Percentiles rank a stretch among this genome's conserved stretches.
Evolutionary conservation across 2,113 vertebrate species (phyloP).

Genomic region (Brienomyrus longianalis): DNA sequence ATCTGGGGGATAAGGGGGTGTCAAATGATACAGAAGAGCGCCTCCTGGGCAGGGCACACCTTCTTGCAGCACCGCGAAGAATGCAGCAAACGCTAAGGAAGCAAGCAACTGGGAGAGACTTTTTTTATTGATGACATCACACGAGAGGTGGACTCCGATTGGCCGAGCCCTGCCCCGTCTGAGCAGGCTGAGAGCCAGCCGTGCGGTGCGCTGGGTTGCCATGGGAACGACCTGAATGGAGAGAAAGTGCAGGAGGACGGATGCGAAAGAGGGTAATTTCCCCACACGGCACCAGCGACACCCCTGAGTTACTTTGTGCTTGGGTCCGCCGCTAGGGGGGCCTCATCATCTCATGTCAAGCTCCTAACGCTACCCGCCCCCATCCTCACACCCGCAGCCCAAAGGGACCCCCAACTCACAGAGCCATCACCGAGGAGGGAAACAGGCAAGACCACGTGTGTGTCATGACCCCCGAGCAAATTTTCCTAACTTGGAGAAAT

Average conservation of each 20-base stretch:
- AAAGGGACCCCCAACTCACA: neutral
- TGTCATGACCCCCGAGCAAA: neutral
- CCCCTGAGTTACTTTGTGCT: neutral
- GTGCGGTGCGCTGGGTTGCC: constrained; percentile 11
- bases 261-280: constrained; percentile 14
- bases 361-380: neutral
- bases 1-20: neutral
- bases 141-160: neutral
- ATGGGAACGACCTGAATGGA: constrained; percentile 21
- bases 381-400: neutral
- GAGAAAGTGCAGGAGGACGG: neutral
- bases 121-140: neutral
- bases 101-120: neutral
- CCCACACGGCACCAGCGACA: neutral
- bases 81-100: neutral
- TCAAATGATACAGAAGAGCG: neutral
- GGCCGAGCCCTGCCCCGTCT: neutral
- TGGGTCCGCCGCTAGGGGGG: neutral
- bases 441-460: neutral
- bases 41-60: neutral
- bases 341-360: neutral
- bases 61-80: neutral
- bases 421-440: neutral
- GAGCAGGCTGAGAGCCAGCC: constrained; percentile 7
- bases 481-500: neutral